Percentiles rank a stretch among this genome's conserved stretches.
phyloP scores from a whole-genome alignment of 92 coral and sea anemone genomes.

The Isaurus tuberculatus region DNA sequence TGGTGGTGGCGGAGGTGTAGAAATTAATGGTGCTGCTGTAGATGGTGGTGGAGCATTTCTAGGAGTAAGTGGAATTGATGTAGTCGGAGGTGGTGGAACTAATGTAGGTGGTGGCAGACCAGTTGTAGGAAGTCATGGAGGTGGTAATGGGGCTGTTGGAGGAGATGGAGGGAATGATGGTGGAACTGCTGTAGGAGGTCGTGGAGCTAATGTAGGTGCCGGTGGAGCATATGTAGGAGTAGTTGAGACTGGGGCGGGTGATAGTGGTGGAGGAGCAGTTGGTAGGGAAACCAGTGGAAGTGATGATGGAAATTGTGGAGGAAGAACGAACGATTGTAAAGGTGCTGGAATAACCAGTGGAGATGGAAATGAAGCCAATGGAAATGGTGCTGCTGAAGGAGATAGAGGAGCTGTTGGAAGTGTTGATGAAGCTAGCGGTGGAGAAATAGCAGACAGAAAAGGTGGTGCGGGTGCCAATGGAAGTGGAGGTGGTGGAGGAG shows the following conservation, averaged over 20 bases:
- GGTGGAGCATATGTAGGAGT: too few species aligned
- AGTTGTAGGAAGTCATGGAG: neutral
- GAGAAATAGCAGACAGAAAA: neutral
- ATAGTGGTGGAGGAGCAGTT: too few species aligned
- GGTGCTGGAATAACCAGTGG: neutral
- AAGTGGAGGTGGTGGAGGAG: too few species aligned
- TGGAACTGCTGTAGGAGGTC: too few species aligned
- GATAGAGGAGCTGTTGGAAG: conserved; percentile 44
- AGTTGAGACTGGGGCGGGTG: too few species aligned
- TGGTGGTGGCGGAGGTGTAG: neutral
- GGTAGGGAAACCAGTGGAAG: too few species aligned
- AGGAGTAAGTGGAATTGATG: neutral
- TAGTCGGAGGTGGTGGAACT: neutral
- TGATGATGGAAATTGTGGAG: neutral
- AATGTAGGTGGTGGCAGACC: neutral
- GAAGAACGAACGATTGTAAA: neutral
- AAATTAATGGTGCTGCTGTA: neutral
- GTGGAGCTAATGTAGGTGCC: too few species aligned
- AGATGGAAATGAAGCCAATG: conserved; percentile 2
- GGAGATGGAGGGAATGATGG: too few species aligned
- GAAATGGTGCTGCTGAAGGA: conserved; percentile 25
- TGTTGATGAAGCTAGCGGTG: conserved; percentile 27
- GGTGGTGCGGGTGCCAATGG: too few species aligned
- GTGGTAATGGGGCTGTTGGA: neutral
- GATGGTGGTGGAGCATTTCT: neutral